These are phyloP conservation scores for Bufo bufo DNA, from an alignment of 2,113 vertebrate species.

Conservation along the genomic window DNA sequence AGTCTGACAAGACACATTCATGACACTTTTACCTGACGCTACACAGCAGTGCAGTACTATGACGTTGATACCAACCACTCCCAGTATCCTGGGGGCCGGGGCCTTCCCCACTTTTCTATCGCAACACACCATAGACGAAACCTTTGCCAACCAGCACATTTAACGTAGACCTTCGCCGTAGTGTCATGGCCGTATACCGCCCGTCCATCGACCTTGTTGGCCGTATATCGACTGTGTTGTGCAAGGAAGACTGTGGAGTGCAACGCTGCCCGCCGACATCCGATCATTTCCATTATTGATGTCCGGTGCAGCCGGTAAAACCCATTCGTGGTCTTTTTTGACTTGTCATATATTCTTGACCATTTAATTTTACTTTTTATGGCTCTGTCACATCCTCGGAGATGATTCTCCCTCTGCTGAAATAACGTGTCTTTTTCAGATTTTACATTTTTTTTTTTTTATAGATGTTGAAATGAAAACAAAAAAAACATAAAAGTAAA, in stretches of 20 bases:
- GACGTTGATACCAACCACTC: background rate
- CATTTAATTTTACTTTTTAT: constrained; percentile 59
- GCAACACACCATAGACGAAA: background rate
- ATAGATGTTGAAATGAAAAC: constrained; percentile 57
- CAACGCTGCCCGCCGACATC: background rate
- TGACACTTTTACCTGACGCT: background rate
- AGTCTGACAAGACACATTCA: background rate
- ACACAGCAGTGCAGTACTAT: constrained; percentile 6
- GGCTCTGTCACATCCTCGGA: constrained; percentile 22
- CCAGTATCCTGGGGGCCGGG: background rate
- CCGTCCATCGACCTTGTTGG: too few relatives aligned
- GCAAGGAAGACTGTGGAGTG: background rate
- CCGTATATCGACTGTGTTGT: background rate
- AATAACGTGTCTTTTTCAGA: constrained; percentile 60
- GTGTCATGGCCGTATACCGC: background rate
- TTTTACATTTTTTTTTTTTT: constrained; percentile 38
- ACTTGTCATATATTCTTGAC: constrained; percentile 31
- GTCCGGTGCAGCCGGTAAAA: constrained; percentile 5
- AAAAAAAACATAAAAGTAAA: constrained; percentile 53
- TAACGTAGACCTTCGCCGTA: background rate
- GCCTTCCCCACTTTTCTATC: background rate
- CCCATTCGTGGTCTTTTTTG: constrained; percentile 11
- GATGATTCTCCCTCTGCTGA: constrained; percentile 54
- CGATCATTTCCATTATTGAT: background rate
- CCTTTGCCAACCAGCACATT: background rate